Percentiles rank a stretch among this genome's conserved stretches.
phyloP scores from a whole-genome alignment of 2,797 vertebrate genomes.

The Pantherophis vulpinus region DNA sequence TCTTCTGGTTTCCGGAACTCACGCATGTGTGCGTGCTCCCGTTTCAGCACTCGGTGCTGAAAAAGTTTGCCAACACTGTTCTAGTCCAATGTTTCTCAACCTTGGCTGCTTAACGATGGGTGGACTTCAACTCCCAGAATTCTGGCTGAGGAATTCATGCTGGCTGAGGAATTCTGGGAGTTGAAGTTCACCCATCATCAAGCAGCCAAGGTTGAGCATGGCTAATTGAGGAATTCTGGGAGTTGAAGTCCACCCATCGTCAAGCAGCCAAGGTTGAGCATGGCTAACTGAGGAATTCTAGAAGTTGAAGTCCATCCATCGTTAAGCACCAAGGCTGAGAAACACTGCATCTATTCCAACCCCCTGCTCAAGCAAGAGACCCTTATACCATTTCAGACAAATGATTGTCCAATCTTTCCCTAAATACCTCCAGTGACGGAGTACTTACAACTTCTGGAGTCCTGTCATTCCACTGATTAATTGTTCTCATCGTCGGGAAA shows the following conservation, averaged over 20 bases:
- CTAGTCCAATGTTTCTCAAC: no score
- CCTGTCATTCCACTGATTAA: background rate
- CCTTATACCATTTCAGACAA: background rate
- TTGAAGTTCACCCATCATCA: no score
- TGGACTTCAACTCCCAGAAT: no score
- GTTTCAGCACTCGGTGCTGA: no score
- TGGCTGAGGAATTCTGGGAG: no score
- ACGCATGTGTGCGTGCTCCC: no score
- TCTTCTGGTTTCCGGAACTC: no score
- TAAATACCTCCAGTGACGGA: background rate
- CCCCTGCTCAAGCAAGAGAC: background rate
- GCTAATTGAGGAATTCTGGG: background rate
- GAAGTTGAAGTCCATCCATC: background rate
- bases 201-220: no score
- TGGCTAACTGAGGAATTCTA: background rate
- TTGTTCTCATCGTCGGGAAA: background rate
- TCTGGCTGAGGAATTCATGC: no score
- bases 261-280: background rate
- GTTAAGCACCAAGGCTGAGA: background rate
- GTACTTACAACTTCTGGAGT: background rate
- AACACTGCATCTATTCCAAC: background rate
- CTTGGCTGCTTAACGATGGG: no score
- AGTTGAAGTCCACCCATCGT: background rate
- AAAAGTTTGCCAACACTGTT: no score
- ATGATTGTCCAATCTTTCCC: background rate